A percentile compares a stretch with the other conserved stretches of the same genome.
Conservation (phyloP, 2,113 vertebrate species). For the Arenaria interpres region DNA sequence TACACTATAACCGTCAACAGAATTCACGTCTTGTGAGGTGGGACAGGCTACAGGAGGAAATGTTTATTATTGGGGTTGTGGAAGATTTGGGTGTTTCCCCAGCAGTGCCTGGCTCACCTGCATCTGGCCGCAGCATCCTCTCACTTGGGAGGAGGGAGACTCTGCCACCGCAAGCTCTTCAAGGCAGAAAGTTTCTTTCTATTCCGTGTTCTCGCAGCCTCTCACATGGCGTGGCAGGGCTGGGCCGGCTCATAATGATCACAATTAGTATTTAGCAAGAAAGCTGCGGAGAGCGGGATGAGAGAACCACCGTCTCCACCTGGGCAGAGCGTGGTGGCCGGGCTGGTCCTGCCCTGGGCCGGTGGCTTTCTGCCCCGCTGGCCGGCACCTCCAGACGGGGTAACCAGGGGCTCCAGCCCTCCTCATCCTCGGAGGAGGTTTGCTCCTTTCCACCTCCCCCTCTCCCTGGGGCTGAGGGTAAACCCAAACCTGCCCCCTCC, state of each 20-base stretch:
- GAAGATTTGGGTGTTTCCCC: not conserved
- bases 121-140: not conserved
- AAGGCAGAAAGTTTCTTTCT: not conserved
- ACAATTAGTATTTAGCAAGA: not conserved
- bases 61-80: not conserved
- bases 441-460: not conserved
- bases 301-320: not conserved
- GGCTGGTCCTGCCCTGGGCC: not conserved
- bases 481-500: not conserved
- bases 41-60: not conserved
- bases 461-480: not conserved
- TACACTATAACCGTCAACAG: rapidly evolving
- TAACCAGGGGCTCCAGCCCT: not conserved
- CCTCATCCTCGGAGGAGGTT: not conserved
- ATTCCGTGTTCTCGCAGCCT: not conserved
- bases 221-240: rapidly evolving
- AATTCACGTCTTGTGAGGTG: not conserved
- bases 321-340: rapidly evolving
- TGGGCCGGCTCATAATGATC: not conserved
- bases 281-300: not conserved
- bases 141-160: not conserved
- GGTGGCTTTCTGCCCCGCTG: not conserved
- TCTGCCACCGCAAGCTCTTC: not conserved
- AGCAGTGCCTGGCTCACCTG: not conserved
- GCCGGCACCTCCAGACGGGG: too few species aligned